Percentiles rank a stretch among this genome's conserved stretches.
phyloP scores from a whole-genome alignment of 1,140 invertebrate genomes.

The Eubasilissa regina region DNA sequence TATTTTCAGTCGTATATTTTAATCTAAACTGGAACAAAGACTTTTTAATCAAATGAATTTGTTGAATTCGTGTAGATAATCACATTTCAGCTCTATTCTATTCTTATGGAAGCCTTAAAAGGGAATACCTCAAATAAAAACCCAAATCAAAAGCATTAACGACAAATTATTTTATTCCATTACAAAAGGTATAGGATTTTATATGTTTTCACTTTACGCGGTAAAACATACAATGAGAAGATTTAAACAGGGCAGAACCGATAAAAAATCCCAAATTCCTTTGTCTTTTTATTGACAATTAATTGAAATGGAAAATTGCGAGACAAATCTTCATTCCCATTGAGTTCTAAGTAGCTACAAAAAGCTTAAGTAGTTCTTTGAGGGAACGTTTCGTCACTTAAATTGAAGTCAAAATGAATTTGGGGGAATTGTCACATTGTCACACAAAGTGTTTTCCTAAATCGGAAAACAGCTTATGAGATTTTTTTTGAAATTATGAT shows the following conservation, averaged over 20 bases:
- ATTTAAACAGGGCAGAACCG: background rate
- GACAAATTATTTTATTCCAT: background rate
- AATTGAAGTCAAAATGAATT: too few species aligned
- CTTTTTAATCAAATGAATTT: background rate
- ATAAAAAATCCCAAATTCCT: background rate
- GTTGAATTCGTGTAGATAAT: too few species aligned
- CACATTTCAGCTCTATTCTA: too few species aligned
- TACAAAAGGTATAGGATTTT: background rate
- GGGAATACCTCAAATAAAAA: background rate
- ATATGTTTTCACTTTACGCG: background rate
- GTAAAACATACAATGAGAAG: background rate
- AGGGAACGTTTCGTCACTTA: too few species aligned
- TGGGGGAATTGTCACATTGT: too few species aligned
- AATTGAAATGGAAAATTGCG: background rate
- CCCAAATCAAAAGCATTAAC: slow-evolving; percentile 7
- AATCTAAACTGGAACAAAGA: slow-evolving; percentile 1
- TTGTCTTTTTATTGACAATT: background rate
- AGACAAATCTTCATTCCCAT: background rate
- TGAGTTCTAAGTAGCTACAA: background rate
- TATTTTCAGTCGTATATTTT: too few species aligned
- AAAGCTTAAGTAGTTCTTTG: too few species aligned
- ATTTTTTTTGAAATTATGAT: too few species aligned
- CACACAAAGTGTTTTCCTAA: too few species aligned
- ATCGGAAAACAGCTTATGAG: too few species aligned
- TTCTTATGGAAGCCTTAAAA: too few species aligned